Evolutionary conservation across 2,797 vertebrate species (phyloP).

Genomic region (Meda fulgida): DNA sequence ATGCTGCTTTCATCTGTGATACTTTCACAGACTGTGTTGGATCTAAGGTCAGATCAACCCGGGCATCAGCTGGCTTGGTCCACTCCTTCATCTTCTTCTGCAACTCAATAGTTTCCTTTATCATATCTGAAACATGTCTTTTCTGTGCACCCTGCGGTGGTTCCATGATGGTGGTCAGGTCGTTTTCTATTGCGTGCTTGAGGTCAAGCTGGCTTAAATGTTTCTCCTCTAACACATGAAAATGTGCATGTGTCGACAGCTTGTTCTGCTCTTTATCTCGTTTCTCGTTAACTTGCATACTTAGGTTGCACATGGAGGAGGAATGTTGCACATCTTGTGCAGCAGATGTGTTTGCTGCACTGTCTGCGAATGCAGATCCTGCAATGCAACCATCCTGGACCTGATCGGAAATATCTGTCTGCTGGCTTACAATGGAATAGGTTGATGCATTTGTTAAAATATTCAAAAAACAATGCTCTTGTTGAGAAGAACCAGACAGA

Average conservation of each 20-base stretch:
- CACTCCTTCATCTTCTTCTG: conserved; percentile 80
- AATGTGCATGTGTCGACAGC: conserved; percentile 36
- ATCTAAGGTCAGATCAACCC: conserved; percentile 67
- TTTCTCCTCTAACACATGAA: conserved; percentile 40
- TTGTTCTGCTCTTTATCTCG: conserved; percentile 51
- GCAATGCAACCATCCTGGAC: conserved; percentile 49
- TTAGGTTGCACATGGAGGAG: conserved; percentile 18
- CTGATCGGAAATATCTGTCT: conserved; percentile 26
- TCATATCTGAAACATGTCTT: conserved; percentile 78
- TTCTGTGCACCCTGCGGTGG: conserved; percentile 62
- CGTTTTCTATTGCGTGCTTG: conserved; percentile 48
- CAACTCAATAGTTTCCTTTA: conserved; percentile 78
- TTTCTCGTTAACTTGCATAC: conserved; percentile 34
- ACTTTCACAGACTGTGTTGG: conserved; percentile 76
- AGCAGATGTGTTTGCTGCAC: conserved; percentile 41
- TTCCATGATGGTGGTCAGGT: conserved; percentile 58
- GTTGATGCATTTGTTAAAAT: conserved; percentile 33
- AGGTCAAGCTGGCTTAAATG: conserved; percentile 49
- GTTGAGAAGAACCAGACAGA: conserved; percentile 25
- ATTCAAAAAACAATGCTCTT: conserved; percentile 20
- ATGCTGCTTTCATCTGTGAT: conserved; percentile 82
- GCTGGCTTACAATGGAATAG: conserved; percentile 41
- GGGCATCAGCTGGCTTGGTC: conserved; percentile 71
- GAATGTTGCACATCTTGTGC: conserved; percentile 36
- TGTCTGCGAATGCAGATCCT: conserved; percentile 3